Base-by-base conservation (phyloP, 2,888 invertebrate species). In the Lochmaea capreae region DNA sequence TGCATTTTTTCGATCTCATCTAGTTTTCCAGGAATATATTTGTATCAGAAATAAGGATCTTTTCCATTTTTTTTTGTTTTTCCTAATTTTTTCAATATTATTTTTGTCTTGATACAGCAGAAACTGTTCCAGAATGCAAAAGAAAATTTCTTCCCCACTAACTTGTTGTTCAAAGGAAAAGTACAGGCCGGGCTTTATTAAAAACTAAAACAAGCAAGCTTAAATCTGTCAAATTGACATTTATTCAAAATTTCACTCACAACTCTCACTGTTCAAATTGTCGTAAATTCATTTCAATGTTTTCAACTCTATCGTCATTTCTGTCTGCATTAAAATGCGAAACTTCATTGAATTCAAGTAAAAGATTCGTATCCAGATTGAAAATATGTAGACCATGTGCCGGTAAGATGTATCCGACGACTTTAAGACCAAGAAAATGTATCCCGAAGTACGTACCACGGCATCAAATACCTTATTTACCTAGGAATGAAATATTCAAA, bases 311-410 rank as follows among this genome's bases (percentile, higher is more conserved):
- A 10, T 16, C 54, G 3, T 9, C 54, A 10, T 18, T 54, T 16
- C 14, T 9, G 0, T 52, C 52, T n/a, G 16, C 16, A 16, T 8
- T 54, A 1, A 54, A 54, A 54, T 16, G 54, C 16, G 10, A 16
- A 9, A 8, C 18, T n/a, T 2, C 18, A 10, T 3, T 18, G 2
- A 16, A 54, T 18, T 8, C 9, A 8, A 9, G 26, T 11, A 59
- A 22, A 59, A 26, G 59, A 59, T 59, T 59, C 33, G 33, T 33
- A 12, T 33, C 26, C 1, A 26, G 33, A 33, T 12, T 59, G 59
- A 59, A 59, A 59, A 59, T 59, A 26, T 59, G 59, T 59, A 26
- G 26, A 26, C 26, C 26, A 12, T 59, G 59, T n/a, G 33, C 12
- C 12, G 33, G 14, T 4, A 33, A 22, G 12, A n/a, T 14, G 12